Evolutionary conservation across 2,113 vertebrate species (phyloP).

Genomic region (Microcebus jonahi): DNA sequence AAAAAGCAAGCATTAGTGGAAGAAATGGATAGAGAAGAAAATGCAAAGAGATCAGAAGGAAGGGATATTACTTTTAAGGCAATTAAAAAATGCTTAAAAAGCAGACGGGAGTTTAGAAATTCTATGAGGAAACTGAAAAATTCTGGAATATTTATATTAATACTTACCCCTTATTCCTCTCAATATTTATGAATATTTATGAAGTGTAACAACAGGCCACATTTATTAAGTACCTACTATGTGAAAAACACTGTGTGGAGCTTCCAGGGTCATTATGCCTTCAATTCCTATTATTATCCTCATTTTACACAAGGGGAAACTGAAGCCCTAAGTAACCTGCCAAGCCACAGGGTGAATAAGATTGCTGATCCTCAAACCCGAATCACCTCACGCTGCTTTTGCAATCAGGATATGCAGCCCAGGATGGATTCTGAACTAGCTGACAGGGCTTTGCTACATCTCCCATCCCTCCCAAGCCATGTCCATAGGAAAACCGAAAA

Average conservation of each 20-base stretch:
- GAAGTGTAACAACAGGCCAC: not conserved
- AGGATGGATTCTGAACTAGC: not conserved
- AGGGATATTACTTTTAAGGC: not conserved
- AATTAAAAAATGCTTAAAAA: not conserved
- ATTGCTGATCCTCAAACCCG: not conserved
- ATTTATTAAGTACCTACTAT: not conserved
- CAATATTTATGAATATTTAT: not conserved
- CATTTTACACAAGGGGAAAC: not conserved
- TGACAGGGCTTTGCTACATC: not conserved
- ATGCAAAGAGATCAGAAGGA: not conserved
- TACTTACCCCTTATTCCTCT: not conserved
- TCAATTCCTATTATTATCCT: not conserved
- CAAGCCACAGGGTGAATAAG: not conserved
- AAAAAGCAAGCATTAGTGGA: not conserved
- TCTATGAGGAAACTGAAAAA: not conserved
- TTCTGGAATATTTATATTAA: not conserved
- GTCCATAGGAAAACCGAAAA: not conserved
- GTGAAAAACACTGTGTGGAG: not conserved
- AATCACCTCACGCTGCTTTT: not conserved
- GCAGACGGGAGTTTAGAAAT: not conserved
- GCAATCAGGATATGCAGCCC: not conserved
- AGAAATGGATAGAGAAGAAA: not conserved
- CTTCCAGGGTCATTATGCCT: not conserved
- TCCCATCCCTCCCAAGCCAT: constrained; percentile 8
- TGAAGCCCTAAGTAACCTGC: not conserved